phyloP scores from a whole-genome alignment of 2,113 vertebrate genomes.

The Cololabis saira region DNA sequence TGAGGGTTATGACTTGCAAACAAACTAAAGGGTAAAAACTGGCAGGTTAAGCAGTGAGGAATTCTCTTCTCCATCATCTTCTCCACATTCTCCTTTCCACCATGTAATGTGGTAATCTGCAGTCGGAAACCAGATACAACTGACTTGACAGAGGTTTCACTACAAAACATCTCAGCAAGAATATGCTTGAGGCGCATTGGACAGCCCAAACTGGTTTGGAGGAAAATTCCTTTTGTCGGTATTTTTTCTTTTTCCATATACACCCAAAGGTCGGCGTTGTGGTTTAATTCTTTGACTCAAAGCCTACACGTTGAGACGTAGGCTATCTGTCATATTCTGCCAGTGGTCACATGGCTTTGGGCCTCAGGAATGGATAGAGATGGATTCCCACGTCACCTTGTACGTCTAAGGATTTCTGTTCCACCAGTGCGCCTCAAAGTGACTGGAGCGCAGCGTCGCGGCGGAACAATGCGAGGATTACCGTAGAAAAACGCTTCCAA shows the following conservation, averaged over 20 bases:
- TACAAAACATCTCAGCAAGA: not conserved
- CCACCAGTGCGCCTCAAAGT: constrained; percentile 96
- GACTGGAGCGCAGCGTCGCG: constrained; percentile 89
- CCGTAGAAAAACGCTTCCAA: constrained; percentile 85
- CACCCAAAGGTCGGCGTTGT: constrained; percentile 34
- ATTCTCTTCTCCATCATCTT: not conserved
- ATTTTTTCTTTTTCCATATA: constrained; percentile 21
- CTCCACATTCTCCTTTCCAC: not conserved
- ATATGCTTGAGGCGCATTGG: too few species aligned
- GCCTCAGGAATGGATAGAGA: constrained; percentile 98
- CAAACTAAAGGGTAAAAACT: not conserved
- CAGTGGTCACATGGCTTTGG: constrained; percentile 98
- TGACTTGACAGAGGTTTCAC: not conserved
- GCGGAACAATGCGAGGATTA: constrained; percentile 94
- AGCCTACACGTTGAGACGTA: constrained; percentile 75
- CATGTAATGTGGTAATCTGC: not conserved
- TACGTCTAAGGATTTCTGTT: constrained; percentile 98
- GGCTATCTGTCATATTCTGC: constrained; percentile 96
- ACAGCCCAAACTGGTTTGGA: not conserved
- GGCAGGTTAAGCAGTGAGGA: not conserved
- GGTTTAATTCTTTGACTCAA: constrained; percentile 62
- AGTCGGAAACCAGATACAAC: not conserved
- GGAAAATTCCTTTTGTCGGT: not conserved
- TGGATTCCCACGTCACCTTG: constrained; percentile 99
- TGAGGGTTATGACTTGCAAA: constrained; percentile 39